Evolutionary conservation across 2,888 invertebrate species (phyloP), one percentile per base, ranked within the genome.

Genomic region (Nemotelus nigrinus): DNA sequence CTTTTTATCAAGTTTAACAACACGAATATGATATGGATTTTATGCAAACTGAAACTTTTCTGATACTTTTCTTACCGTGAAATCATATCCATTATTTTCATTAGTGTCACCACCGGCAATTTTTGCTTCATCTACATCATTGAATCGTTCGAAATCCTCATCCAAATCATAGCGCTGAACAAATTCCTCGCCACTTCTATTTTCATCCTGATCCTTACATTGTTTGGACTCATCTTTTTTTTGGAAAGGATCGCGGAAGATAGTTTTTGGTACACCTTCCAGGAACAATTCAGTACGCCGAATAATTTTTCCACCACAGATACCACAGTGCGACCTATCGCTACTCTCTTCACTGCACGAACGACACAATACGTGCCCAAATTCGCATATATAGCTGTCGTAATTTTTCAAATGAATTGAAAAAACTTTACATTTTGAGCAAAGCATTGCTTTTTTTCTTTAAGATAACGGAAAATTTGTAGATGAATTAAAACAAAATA

Each of bases 341-440:
- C 41, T 48, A 6, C 8, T 43, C 41, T 55, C 25, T 3, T 58
- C 76, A 7, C 57, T 55, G 44, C 76, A 78, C 5, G 65, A 41
- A 5, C 65, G 71, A 45, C 79, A 79, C 25, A 78, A 47, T 7
- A 78, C 63, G 44, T 79, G 79, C 4, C 78, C 79, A 55, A 64
- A 75, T 45, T 75, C 75, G 10, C 79, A 79, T 10, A 79, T 76
- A 53, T 57, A 76, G 72, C 79, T 76, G 65, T 79, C 79, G 45
- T 58, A 79, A 77, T 78, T 79, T 78, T 72, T 68, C 45, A 79
- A 68, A 71, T 79, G 79, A n/a, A 79, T 65, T 45, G 79, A 78
- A 55, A 75, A 57, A 74, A 67, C 63, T 77, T 78, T 78, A 77
- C 78, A 79, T 65, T 78, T 79, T 44, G 79, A 78, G 57, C 79